Percentiles rank a stretch among this genome's conserved stretches.
phyloP scores from a whole-genome alignment of 2,113 vertebrate species.

The Chloropsis cyanopogon region DNA sequence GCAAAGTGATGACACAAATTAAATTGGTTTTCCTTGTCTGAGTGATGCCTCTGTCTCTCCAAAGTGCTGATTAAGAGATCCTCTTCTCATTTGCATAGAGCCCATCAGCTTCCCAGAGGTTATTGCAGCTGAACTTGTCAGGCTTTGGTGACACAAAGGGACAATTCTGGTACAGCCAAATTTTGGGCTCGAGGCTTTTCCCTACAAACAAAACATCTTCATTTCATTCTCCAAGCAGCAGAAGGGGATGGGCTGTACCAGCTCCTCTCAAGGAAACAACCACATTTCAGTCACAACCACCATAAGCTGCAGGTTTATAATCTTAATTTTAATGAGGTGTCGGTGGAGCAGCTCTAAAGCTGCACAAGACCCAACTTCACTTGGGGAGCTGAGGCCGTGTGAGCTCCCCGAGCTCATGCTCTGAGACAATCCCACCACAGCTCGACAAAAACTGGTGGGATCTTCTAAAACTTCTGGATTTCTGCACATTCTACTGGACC shows the following conservation, averaged over 20 bases:
- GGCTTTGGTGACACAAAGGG: not conserved
- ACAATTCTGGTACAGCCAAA: not conserved
- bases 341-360: not conserved
- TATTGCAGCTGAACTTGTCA: not conserved
- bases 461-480: not conserved
- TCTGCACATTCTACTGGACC: not conserved
- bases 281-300: not conserved
- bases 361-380: not conserved
- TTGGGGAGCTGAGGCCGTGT: not conserved
- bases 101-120: not conserved
- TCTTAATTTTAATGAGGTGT: not conserved
- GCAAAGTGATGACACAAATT: not conserved
- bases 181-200: not conserved
- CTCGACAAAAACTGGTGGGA: not conserved
- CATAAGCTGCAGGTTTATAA: not conserved
- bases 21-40: not conserved
- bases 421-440: not conserved
- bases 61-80: slow-evolving; percentile 32
- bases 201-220: not conserved
- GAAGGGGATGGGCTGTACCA: not conserved
- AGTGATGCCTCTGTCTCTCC: not conserved
- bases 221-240: not conserved
- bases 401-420: not conserved
- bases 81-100: not conserved
- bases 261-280: not conserved